These are phyloP conservation scores for Tenthredo notha DNA, from an alignment of 2,888 invertebrate genomes.

Conservation along the genomic window DNA sequence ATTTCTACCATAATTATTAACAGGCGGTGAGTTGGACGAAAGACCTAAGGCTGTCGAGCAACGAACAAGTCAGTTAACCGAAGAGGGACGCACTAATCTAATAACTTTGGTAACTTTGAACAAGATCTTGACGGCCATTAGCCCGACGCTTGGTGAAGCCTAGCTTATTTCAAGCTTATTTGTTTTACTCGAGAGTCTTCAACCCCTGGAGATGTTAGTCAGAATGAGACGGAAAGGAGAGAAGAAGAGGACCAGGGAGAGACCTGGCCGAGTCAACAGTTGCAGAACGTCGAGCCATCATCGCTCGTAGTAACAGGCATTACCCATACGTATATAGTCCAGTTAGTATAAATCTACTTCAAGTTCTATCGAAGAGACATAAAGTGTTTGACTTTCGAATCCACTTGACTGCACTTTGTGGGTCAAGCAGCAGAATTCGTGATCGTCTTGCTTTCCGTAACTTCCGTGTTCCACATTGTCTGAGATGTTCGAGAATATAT, in stretches of 20 bases:
- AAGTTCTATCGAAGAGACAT: slow-evolving; percentile 20
- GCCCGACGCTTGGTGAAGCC: slow-evolving; percentile 1
- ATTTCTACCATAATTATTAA: slow-evolving; percentile 19
- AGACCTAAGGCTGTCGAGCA: slow-evolving; percentile 11
- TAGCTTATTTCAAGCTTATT: slow-evolving; percentile 44
- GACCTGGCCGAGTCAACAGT: slow-evolving; percentile 26
- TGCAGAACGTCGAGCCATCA: slow-evolving; percentile 12
- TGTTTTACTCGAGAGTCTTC: slow-evolving; percentile 47
- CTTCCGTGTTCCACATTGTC: background rate
- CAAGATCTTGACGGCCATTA: slow-evolving; percentile 44
- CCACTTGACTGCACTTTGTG: slow-evolving; percentile 8
- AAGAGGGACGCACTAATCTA: slow-evolving; percentile 32
- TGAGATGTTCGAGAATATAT: background rate
- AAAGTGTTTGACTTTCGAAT: slow-evolving; percentile 49
- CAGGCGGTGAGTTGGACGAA: slow-evolving; percentile 13
- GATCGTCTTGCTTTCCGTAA: background rate
- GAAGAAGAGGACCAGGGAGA: background rate
- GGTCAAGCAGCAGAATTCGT: slow-evolving; percentile 18
- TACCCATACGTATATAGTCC: background rate
- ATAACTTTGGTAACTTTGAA: slow-evolving; percentile 46
- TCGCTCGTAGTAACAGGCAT: slow-evolving; percentile 23
- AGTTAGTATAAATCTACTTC: slow-evolving; percentile 42
- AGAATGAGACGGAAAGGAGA: slow-evolving; percentile 15
- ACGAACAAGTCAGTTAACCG: slow-evolving; percentile 28
- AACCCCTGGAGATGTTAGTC: slow-evolving; percentile 1